Conservation (phyloP, 2,888 invertebrate genomes). For the Brachyopa scutellaris region DNA sequence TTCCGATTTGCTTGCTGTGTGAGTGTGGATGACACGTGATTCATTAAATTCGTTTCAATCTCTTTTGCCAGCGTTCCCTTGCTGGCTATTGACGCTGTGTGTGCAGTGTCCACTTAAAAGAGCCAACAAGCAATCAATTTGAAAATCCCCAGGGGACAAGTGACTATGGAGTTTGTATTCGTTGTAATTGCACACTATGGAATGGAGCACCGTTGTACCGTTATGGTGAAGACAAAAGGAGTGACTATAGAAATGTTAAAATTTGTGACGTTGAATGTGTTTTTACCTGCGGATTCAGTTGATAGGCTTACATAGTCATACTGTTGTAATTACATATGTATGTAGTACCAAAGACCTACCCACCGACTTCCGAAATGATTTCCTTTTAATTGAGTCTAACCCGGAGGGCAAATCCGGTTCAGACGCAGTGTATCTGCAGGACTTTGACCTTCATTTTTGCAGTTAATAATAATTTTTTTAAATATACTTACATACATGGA, state of each 20-base stretch:
- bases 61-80: conserved; percentile 48
- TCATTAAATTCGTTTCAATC: conserved; percentile 69
- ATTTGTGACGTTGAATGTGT: neutral
- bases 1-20: conserved; percentile 26
- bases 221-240: neutral
- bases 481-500: too few relatives aligned
- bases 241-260: neutral
- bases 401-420: too few relatives aligned
- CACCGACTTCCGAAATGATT: too few relatives aligned
- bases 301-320: neutral
- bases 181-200: conserved; percentile 43
- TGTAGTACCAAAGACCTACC: too few relatives aligned
- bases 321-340: neutral
- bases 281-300: neutral
- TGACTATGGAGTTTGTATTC: conserved; percentile 29
- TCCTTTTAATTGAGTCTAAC: neutral
- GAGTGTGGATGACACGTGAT: conserved; percentile 71
- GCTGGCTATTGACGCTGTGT: conserved; percentile 56
- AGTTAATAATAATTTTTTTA: too few relatives aligned
- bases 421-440: too few relatives aligned
- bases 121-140: conserved; percentile 70
- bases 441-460: too few relatives aligned
- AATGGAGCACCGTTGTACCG: neutral
- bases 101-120: conserved; percentile 61
- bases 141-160: conserved; percentile 55